phyloP scores from a whole-genome alignment of 2,888 invertebrate species.

The Calameuta idolon region DNA sequence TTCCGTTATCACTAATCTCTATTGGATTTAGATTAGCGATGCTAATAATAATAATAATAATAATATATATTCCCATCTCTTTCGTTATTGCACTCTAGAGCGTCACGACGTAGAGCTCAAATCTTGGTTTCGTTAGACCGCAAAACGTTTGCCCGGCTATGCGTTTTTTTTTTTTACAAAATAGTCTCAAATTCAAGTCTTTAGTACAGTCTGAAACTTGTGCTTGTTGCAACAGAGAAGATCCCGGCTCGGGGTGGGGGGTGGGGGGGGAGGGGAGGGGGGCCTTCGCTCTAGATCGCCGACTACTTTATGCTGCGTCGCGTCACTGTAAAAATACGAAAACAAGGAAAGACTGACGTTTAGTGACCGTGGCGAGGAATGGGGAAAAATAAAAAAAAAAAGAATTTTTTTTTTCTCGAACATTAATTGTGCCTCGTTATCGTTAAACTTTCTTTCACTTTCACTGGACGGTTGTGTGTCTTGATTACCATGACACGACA shows the following conservation, averaged over 20 bases:
- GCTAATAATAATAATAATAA: conserved; percentile 2
- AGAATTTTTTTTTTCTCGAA: background rate
- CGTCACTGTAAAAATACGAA: conserved; percentile 61
- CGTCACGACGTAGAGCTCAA: background rate
- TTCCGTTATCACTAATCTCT: background rate
- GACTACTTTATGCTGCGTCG: conserved; percentile 45
- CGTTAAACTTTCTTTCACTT: background rate
- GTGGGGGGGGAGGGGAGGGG: background rate
- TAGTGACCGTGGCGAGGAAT: conserved; percentile 11
- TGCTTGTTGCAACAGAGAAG: conserved; percentile 62
- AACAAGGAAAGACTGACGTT: conserved; percentile 9
- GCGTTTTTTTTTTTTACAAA: conserved; percentile 10
- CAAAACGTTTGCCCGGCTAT: background rate
- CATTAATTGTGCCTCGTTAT: background rate
- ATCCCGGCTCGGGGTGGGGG: conserved; percentile 28
- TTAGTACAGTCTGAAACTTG: conserved; percentile 39
- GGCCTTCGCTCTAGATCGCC: conserved; percentile 2
- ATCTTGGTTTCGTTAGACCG: background rate
- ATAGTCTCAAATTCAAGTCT: conserved; percentile 10
- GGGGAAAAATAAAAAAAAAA: background rate
- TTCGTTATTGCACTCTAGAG: conserved; percentile 1
- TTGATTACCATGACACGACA: background rate
- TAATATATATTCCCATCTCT: background rate
- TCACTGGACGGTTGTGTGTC: background rate
- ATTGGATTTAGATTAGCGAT: background rate